phyloP scores from a whole-genome alignment of 2,888 invertebrate species.

The Drosophila setosimentum region DNA sequence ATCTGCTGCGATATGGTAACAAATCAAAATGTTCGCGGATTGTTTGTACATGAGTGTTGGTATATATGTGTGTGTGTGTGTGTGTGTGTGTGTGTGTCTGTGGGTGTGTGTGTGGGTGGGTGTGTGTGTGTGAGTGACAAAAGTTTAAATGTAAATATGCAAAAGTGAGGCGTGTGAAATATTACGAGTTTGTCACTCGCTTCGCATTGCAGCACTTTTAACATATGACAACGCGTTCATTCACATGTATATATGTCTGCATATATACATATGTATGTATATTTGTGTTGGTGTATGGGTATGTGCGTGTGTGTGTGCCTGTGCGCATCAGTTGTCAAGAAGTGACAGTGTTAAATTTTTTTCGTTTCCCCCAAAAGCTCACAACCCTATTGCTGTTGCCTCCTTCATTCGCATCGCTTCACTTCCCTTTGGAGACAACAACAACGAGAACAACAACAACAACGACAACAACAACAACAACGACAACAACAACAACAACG shows the following conservation, averaged over 20 bases:
- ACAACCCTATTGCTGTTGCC: conserved; percentile 22
- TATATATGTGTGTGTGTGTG: conserved; percentile 13
- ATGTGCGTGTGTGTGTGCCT: conserved; percentile 15
- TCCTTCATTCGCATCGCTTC: conserved; percentile 12
- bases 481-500: conserved; percentile 24
- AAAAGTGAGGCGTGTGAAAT: conserved; percentile 47
- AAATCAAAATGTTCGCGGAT: conserved; percentile 61
- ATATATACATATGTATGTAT: neutral
- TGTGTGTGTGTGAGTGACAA: conserved; percentile 24
- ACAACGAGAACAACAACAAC: conserved; percentile 6
- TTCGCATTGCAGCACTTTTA: conserved; percentile 50
- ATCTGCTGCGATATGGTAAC: conserved; percentile 27
- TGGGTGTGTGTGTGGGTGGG: neutral
- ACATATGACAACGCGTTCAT: conserved; percentile 55
- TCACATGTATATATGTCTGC: neutral
- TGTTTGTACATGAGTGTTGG: neutral
- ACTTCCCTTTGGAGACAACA: conserved; percentile 10
- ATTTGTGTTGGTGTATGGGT: neutral
- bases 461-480: conserved; percentile 3
- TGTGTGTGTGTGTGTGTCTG: conserved; percentile 35
- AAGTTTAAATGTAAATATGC: conserved; percentile 76
- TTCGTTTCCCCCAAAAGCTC: conserved; percentile 19
- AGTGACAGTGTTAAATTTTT: conserved; percentile 75
- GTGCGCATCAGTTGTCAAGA: conserved; percentile 61
- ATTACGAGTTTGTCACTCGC: conserved; percentile 35